phyloP scores from a whole-genome alignment of 2,113 vertebrate species.

The Mus pahari region DNA sequence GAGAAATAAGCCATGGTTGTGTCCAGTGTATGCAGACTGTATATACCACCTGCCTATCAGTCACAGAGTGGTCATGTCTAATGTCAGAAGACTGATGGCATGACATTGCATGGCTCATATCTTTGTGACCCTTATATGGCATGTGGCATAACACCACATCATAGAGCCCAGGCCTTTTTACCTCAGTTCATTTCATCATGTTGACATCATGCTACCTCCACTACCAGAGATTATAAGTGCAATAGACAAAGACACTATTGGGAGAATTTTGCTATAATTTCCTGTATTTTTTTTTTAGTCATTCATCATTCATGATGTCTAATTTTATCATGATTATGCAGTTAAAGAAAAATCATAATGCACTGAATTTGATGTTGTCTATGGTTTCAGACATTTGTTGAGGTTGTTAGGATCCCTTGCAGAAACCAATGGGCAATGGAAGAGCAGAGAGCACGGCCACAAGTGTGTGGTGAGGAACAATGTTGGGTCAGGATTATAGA shows the following conservation, averaged over 20 bases:
- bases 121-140: not conserved
- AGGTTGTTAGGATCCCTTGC: too few relatives aligned
- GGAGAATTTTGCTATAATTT: not conserved
- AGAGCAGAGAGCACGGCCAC: not conserved
- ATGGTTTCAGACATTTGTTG: not conserved
- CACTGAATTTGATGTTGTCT: not conserved
- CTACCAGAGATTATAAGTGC: not conserved
- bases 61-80: not conserved
- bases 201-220: too few relatives aligned
- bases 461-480: fast-evolving
- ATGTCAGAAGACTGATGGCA: not conserved
- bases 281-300: not conserved
- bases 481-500: not conserved
- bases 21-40: not conserved
- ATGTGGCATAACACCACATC: not conserved
- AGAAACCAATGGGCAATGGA: not conserved
- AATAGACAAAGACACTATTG: not conserved
- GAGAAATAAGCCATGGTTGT: not conserved
- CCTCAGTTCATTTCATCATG: not conserved
- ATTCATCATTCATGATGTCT: not conserved
- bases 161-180: not conserved
- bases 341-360: not conserved
- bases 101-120: not conserved
- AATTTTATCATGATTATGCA: not conserved
- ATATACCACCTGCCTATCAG: not conserved